Base-by-base conservation (phyloP, 2,888 invertebrate species). In the Uloborus plumipes region DNA sequence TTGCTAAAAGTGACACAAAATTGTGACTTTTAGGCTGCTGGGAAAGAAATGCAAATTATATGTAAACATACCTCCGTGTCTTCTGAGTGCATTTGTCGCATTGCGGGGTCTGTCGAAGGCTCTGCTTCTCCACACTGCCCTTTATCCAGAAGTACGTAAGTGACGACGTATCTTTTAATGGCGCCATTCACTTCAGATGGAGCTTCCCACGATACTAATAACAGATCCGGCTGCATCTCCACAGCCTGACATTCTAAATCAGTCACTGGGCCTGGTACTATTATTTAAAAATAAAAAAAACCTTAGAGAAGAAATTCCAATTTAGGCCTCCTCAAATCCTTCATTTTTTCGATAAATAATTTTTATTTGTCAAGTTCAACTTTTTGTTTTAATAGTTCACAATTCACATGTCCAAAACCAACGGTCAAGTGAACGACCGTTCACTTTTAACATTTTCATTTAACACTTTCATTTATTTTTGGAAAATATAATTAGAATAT, bases 191-290 rank as follows among this genome's bases (percentile, higher is more conserved):
- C 69, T 31, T 75, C 78, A 2, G 70, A 70, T 16, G 79, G 74
- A 2, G 71, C 75, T 31, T 79, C 66, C 84, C 84, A 84, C 1
- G 83, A 76, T 0, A 73, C 77, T 20, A 83, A 13, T 1, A 83
- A 62, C 3, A 66, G 67, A 55, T 73, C 64, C 1, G 82, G 76
- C n/a, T 72, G 70, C 14, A 50, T 76, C 4, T 70, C 71, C 1
- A 67, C 61, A 13, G 64, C 26, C 13, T 67, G 55, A 14, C 69
- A 64, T 22, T 75, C 67, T n/a, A 84, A 50, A 26, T 74, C 50
- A 0, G 73, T 62, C 0, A 79, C 79, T 22, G 84, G 66, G 16
- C 66, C 79, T 31, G 84, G 84, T 1, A 79, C 84, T 84, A 18
- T n/a, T 11, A 65, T 26, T 39, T 39, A 39, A 39, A 39, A 2